Evolutionary conservation across 2,113 vertebrate species (phyloP).

Genomic region (Osmerus mordax): DNA sequence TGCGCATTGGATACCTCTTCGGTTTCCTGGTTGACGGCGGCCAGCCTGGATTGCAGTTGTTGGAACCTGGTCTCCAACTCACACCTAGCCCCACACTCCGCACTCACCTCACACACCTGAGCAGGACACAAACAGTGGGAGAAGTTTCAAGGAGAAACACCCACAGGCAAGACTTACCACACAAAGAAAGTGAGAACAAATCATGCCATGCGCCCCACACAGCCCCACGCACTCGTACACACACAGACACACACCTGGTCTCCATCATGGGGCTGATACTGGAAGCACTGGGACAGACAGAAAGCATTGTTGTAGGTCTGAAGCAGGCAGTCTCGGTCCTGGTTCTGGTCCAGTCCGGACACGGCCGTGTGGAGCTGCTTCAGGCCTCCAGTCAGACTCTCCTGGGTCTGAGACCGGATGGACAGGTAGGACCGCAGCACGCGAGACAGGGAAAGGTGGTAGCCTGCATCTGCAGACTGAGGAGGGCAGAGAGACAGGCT

Average conservation of each 20-base stretch:
- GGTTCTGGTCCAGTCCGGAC: conserved; percentile 72
- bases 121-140: conserved; percentile 2
- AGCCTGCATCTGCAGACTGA: conserved; percentile 83
- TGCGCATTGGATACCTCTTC: conserved; percentile 58
- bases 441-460: conserved; percentile 76
- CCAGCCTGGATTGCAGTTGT: conserved; percentile 78
- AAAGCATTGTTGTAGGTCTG: conserved; percentile 76
- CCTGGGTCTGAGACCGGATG: conserved; percentile 65
- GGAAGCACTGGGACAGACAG: conserved; percentile 77
- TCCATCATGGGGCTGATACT: conserved; percentile 83
- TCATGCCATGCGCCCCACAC: neutral
- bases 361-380: conserved; percentile 71
- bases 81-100: conserved; percentile 70
- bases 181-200: neutral
- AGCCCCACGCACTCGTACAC: neutral
- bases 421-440: conserved; percentile 74
- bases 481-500: neutral
- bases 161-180: neutral
- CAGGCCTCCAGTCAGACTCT: conserved; percentile 72
- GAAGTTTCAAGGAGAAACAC: neutral
- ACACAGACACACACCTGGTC: conserved; percentile 61
- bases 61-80: conserved; percentile 80
- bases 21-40: conserved; percentile 69
- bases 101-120: conserved; percentile 78
- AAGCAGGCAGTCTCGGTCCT: conserved; percentile 78